Base-by-base conservation (phyloP, 30 jellyfish, hydroid and myxozoan genomes). In the Aurelia sp. region DNA sequence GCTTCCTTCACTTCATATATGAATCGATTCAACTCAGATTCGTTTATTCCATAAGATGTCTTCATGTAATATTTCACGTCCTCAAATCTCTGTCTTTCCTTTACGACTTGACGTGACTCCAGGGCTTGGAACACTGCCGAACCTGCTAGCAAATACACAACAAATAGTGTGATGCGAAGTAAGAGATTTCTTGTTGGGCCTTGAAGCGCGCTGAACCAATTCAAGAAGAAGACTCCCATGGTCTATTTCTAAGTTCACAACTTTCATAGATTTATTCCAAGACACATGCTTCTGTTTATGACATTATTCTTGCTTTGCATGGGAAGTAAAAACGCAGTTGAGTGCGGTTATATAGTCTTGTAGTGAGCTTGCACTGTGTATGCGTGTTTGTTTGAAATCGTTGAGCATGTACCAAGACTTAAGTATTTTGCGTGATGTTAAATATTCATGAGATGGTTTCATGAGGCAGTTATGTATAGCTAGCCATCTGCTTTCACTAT, bases 211-310 rank as follows among this genome's bases (percentile, higher is more conserved):
- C 82, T 71, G 61, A 92, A 74, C 98, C 98, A 92, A 75, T 92
- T 92, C 80, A 92, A 52, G 76, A 92, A 92, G 65, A 92, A 92
- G 7, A 92, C 98, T 17, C 98, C 98, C 98, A 92, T 92, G 76
- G 89, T 74, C 82, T 60, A 62, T 10, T 63, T 73, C 20, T 17
- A 13, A 13, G 10, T 19, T 21, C 18, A 37, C 50, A 66, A 11
- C 33, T 33, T 52, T 17, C 66, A 23, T 21, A 19, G 78, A 20
- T 57, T 59, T 6, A 13, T 9, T 16, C 53, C 13, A 66, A 70
- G 6, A n/a, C 71, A 69, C 58, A 12, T 15, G 23, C 69, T 18
- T 59, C 35, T 12, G 16, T 59, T 21, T 59, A 59, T 44, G 69
- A 59, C 69, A 59, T 18, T n/a, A 21, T 21, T 18, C 69, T 59